Conservation (phyloP, 2,888 invertebrate species). For the Ametastegia equiseti region DNA sequence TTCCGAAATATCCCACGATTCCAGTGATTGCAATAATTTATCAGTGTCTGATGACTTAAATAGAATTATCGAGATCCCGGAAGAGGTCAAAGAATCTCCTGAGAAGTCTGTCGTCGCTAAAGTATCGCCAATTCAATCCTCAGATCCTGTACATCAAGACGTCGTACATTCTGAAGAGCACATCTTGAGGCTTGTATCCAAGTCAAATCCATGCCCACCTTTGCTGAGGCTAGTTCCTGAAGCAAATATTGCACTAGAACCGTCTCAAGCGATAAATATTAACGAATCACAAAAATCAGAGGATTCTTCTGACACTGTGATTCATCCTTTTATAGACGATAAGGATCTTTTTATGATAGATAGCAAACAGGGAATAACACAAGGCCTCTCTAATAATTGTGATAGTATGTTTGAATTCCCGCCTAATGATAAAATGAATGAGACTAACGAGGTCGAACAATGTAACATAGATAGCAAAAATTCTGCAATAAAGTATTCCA, state of each 20-base stretch:
- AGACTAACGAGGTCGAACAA: not conserved
- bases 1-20: not conserved
- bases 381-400: constrained; percentile 1
- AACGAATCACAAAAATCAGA: not conserved
- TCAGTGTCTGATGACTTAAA: constrained; percentile 1
- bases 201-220: constrained; percentile 62
- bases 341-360: not conserved
- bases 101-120: not conserved
- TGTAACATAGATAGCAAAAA: constrained; percentile 28
- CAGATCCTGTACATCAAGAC: constrained; percentile 42
- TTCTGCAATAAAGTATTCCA: constrained; percentile 35
- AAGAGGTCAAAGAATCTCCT: not conserved
- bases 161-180: constrained; percentile 57
- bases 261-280: not conserved
- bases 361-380: not conserved
- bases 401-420: constrained; percentile 11
- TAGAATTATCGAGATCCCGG: not conserved
- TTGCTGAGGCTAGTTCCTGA: constrained; percentile 65
- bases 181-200: constrained; percentile 62
- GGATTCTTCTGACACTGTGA: not conserved
- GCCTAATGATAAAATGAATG: not conserved
- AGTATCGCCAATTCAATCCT: not conserved
- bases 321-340: not conserved
- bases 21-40: not conserved
- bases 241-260: constrained; percentile 3